Base-by-base conservation (phyloP, 2,888 invertebrate genomes). In the Nymphalis c-album region DNA sequence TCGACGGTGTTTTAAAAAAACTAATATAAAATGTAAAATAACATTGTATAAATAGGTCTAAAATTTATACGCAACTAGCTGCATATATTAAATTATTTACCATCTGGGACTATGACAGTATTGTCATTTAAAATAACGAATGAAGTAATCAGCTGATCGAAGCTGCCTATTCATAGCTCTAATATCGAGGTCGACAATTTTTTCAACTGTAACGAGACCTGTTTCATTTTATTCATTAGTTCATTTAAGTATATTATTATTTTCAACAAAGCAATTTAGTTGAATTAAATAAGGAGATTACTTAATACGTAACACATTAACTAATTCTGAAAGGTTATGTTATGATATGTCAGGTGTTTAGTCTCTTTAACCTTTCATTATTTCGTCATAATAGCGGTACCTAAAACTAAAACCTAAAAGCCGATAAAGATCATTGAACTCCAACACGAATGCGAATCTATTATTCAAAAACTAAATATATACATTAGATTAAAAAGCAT, bases 381-480 rank as follows among this genome's bases (percentile, higher is more conserved):
- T 48, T 48, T 48, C 48, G 18, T 18, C 48, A 48, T 48, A 17
- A 18, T 2, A 1, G 13, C 48, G 48, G 48, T 48, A n/a, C n/a
- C n/a, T n/a, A n/a, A n/a, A n/a, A n/a, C n/a, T n/a, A n/a, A n/a
- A 18, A 48, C 18, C 48, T 48, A 48, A 48, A 48, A 48, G 48
- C 48, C 48, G 48, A 48, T 48, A 6, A 18, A 48, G 53, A 55
- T 18, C 53, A 55, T 57, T 35, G n/a, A n/a, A n/a, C 35, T 57
- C 35, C 18, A n/a, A 17, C 6, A 6, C 4, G 22, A 22, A n/a
- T 17, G 48, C n/a, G 48, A 48, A 48, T 48, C 7, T n/a, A n/a
- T 7, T 48, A n/a, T 48, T n/a, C 17, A 17, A 48, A 40, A 13
- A 40, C 40, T 10, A 40, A 40, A 4, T 40, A 40, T 40, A 13